A percentile compares a stretch with the other conserved stretches of the same genome.
Conservation (phyloP, 2,888 invertebrate species). For the Rhagophthalmus giganteus region DNA sequence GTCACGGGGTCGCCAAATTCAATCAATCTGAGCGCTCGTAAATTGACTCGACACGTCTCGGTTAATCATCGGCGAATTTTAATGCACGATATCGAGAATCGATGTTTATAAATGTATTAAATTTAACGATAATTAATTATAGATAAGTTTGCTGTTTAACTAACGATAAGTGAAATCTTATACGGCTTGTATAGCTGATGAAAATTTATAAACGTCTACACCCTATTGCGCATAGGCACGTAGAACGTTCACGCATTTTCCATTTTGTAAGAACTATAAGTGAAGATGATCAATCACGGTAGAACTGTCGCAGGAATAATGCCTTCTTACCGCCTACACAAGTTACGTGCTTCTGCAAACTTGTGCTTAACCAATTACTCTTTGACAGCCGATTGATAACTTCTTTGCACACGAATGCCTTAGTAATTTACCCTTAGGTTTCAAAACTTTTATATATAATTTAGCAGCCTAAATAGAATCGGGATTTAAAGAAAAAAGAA, state of each 20-base stretch:
- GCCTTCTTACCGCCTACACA: slow-evolving; percentile 36
- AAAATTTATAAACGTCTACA: no score
- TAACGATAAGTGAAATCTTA: slow-evolving; percentile 20
- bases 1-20: no score
- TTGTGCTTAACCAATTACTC: slow-evolving; percentile 45
- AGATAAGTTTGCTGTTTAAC: no score
- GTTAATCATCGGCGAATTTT: no score
- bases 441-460: background rate
- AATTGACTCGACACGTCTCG: no score
- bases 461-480: slow-evolving; percentile 3
- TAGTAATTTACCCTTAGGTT: slow-evolving; percentile 4
- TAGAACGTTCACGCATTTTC: slow-evolving; percentile 12
- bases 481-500: no score
- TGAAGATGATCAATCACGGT: slow-evolving; percentile 38
- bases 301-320: slow-evolving; percentile 38
- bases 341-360: slow-evolving; percentile 34
- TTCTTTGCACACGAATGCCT: slow-evolving; percentile 38
- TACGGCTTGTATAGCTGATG: no score
- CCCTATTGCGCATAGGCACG: slow-evolving; percentile 14
- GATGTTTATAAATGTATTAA: no score
- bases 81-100: no score
- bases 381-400: slow-evolving; percentile 51
- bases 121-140: no score
- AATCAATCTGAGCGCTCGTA: no score
- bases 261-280: slow-evolving; percentile 29